Base-by-base conservation (phyloP, 2,113 vertebrate species). In the Neogobius melanostomus region DNA sequence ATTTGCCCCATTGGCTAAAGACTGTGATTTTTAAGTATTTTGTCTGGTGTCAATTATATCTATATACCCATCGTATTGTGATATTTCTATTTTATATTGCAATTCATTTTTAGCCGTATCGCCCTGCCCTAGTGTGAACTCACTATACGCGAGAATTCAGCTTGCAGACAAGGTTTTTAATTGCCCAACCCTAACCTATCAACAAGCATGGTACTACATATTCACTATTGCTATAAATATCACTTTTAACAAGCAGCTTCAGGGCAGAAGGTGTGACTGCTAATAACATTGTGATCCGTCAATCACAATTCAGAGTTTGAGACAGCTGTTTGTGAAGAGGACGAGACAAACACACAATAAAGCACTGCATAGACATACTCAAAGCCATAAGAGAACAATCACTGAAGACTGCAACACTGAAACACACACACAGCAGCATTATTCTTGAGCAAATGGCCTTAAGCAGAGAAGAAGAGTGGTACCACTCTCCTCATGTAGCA, bases 161-260 rank as follows among this genome's bases (percentile, higher is more conserved):
- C 21, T 21, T 21, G 21, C 21, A 21, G 21, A 36, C 28, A 36
- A 36, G 28, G 28, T 36, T 36, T 36, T 36, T 36, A 36, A 36
- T 36, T 36, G 28, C 28, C 4, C 28, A 36, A 36, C 28, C 28
- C 28, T 3, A 4, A 36, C 28, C 28, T 4, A 36, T 36, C 28
- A 36, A 36, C 28, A 21, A 76, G 76, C 81, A 82, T 86, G 28
- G 28, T 72, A 86, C 85, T 79, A 82, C 76, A 74, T 76, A 85
- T 87, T 64, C 87, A 82, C 78, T 83, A 85, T 86, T 59, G 74
- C 85, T 89, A 91, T 86, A 89, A 89, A 91, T 88, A 88, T 71
- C 56, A 69, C 7, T 49, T 72, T 75, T 88, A 80, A 85, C 88
- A 79, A 75, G 77, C 74, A 52, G 74, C 77, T 75, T n/a, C 48